Base-by-base conservation (phyloP, 2,888 invertebrate genomes). In the Pandemis heparana region DNA sequence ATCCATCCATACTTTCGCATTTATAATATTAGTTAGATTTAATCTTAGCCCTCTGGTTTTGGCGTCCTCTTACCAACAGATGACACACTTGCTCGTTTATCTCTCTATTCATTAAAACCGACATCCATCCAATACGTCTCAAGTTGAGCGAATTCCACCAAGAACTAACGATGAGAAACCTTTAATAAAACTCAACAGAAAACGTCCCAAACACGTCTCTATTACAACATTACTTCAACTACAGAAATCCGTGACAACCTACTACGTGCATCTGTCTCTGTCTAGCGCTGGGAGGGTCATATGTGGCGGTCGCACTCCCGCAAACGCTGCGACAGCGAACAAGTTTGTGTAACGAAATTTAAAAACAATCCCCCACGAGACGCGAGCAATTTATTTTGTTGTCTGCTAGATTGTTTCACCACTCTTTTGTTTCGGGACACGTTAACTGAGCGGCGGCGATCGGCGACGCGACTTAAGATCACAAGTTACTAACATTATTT, bases 281-380 rank as follows among this genome's bases (percentile, higher is more conserved):
- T 60, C 71, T 71, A 23, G 46, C 59, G 10, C 38, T 7, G 1
- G 9, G 12, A 14, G 39, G 46, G 32, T 39, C 38, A 39, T 65
- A n/a, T 65, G 65, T 65, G n/a, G 51, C 39, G 18, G 12, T 41
- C 59, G 46, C 65, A 7, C 46, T 39, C 73, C 59, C 23, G 23
- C 14, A 43, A 16, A 69, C 66, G 48, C 32, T 65, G 65, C 51
- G 65, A 65, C 71, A 43, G 69, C 48, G 68, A 59, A 46, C 46
- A 64, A 73, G 74, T 72, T 72, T 53, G 60, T 68, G 68, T 78
- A 80, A 78, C 81, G 77, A 81, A 79, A 78, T 80, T 75, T 76
- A 77, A 78, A 80, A 81, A 79, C 79, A 79, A 81, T 82, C 76
- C 80, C 80, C 77, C 59, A 76, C 74, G 80, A 80, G 78, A 75